phyloP scores from a whole-genome alignment of 2,888 invertebrate genomes.

The Stenodema calcarata region DNA sequence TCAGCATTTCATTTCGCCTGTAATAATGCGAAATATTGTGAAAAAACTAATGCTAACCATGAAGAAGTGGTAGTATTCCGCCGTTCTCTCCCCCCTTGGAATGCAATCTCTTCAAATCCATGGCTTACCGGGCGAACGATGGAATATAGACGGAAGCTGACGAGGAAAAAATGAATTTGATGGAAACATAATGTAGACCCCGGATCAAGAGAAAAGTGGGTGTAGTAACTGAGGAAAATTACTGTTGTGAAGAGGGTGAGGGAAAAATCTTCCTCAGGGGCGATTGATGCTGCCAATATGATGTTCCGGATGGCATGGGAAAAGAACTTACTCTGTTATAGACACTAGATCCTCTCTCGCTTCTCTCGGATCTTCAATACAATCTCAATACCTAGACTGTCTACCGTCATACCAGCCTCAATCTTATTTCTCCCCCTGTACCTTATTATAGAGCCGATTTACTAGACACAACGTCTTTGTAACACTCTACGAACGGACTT shows the following conservation, averaged over 20 bases:
- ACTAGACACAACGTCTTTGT: neutral
- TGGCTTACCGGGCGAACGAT: neutral
- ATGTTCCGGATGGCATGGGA: neutral
- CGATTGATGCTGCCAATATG: conserved; percentile 23
- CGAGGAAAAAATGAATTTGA: neutral
- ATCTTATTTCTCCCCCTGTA: neutral
- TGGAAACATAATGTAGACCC: neutral
- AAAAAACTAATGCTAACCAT: no score
- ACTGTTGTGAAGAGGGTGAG: neutral
- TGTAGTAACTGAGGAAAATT: neutral
- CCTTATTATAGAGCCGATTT: conserved; percentile 28
- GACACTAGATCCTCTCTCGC: neutral
- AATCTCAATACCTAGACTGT: neutral
- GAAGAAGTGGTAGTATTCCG: neutral
- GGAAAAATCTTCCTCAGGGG: neutral
- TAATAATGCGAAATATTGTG: no score
- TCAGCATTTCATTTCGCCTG: no score
- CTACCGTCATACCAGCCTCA: neutral
- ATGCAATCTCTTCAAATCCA: neutral
- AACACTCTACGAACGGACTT: neutral
- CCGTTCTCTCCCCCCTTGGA: neutral
- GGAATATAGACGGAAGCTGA: neutral
- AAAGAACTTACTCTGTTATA: neutral
- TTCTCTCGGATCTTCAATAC: neutral
- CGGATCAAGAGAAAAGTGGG: neutral